Conservation (phyloP, 2,888 invertebrate species). For the Lampropteryx suffumata region DNA sequence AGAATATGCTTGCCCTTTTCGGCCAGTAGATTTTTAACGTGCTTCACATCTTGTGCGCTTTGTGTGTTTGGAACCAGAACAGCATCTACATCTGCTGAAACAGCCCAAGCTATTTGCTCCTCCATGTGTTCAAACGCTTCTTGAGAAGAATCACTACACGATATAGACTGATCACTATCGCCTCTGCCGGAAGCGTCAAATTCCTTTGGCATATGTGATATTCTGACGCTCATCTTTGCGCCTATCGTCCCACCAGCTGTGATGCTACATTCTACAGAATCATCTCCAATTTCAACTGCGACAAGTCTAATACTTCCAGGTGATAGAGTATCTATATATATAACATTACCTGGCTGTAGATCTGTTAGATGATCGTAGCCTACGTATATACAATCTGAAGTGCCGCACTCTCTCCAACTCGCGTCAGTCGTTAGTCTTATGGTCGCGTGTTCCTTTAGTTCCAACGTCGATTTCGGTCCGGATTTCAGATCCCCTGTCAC, state of each 20-base stretch:
- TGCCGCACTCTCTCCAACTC: conserved; percentile 80
- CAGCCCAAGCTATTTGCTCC: conserved; percentile 72
- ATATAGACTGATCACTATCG: conserved; percentile 70
- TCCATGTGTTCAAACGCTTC: conserved; percentile 87
- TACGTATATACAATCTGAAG: conserved; percentile 78
- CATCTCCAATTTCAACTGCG: conserved; percentile 65
- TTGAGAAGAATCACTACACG: conserved; percentile 79
- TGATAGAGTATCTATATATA: conserved; percentile 72
- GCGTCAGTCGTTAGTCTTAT: conserved; percentile 78
- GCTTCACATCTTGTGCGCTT: conserved; percentile 54
- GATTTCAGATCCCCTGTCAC: conserved; percentile 69
- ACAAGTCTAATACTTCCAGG: conserved; percentile 63
- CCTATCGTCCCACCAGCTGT: conserved; percentile 78
- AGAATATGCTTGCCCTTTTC: conserved; percentile 73
- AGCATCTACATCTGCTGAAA: conserved; percentile 70
- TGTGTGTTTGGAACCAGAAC: conserved; percentile 64
- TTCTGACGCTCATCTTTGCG: conserved; percentile 77
- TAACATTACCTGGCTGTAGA: conserved; percentile 72
- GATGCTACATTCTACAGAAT: conserved; percentile 78
- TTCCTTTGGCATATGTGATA: conserved; percentile 77
- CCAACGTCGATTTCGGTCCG: conserved; percentile 60
- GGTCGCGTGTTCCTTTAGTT: conserved; percentile 58
- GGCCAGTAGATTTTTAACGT: conserved; percentile 55
- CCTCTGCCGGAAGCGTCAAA: conserved; percentile 56
- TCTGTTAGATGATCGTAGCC: conserved; percentile 79